Conservation (phyloP, 1,140 invertebrate species). For the Nasonia longicornis region DNA sequence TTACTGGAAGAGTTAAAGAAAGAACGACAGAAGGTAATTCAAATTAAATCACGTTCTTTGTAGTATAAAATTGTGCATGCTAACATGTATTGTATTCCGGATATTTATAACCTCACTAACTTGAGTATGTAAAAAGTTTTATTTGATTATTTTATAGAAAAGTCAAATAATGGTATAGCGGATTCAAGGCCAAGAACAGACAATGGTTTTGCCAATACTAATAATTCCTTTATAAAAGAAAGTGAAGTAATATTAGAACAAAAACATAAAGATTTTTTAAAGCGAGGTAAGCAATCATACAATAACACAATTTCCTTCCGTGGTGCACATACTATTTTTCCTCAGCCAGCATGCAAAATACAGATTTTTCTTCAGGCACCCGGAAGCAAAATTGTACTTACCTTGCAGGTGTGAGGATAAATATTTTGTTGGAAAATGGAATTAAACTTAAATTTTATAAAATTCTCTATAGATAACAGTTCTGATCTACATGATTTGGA, state of each 20-base stretch:
- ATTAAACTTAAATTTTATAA: not conserved
- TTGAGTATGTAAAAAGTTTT: not conserved
- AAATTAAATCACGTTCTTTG: not conserved
- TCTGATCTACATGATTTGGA: slow-evolving; percentile 11
- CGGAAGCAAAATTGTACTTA: no score
- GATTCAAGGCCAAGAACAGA: not conserved
- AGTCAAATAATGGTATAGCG: not conserved
- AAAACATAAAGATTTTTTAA: slow-evolving; percentile 10
- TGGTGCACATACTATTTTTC: no score
- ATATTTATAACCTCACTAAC: slow-evolving; percentile 4
- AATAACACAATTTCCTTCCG: no score
- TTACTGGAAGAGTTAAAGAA: slow-evolving; percentile 64
- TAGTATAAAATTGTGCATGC: not conserved
- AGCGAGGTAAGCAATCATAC: slow-evolving; percentile 14
- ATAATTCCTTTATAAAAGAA: not conserved
- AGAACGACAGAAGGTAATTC: slow-evolving; percentile 8
- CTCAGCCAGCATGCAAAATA: no score
- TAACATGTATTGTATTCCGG: not conserved
- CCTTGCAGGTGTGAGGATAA: no score
- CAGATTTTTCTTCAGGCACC: no score
- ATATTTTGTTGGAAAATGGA: not conserved
- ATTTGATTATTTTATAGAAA: slow-evolving; percentile 16
- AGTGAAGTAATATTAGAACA: not conserved
- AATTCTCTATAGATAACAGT: slow-evolving; percentile 2
- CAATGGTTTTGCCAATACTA: slow-evolving; percentile 13